Evolutionary conservation across 2,888 invertebrate genomes (phyloP), one percentile per base, ranked within the genome.

Genomic region (Caenorhabditis auriculariae): DNA sequence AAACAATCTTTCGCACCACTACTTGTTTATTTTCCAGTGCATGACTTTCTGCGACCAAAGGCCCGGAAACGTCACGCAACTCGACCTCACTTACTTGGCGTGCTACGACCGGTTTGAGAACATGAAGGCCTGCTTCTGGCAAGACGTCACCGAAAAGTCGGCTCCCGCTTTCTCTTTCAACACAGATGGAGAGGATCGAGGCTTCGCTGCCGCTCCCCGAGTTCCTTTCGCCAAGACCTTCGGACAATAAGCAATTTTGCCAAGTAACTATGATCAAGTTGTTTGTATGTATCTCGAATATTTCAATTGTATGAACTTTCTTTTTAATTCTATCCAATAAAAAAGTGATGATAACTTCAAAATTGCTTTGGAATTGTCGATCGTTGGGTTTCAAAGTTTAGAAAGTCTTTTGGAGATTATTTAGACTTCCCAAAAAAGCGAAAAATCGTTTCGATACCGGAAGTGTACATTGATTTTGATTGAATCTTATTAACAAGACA

Each of bases 91-190:
- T 21, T 74, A 74, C 51, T 57, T 74, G 29, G 62, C 70, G 17
- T 73, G 73, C 49, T 71, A 70, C 51, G 73, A 73, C 39, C 66
- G 70, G 29, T 73, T 73, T 54, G 73, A 73, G 57, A 69, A 69
- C 65, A 73, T 73, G 73, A 73, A 73, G 64, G 54, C 68, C 12
- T 73, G 73, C 48, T 73, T 73, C 67, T 73, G 73, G 73, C 68
- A 69, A 47, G 69, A 69, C n/a, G 38, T 60, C 26, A 54, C 56
- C 38, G 45, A 66, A 21, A 44, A 52, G 23, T 47, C 65, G 0
- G 35, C 60, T 45, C 60, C 65, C 28, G 43, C 42, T 2, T 61
- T 56, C 47, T 65, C 60, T 7, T 68, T 60, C 41, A 63, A 63
- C 41, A 55, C 49, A 17, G 63, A 63, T 28, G n/a, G 32, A 0